These are phyloP conservation scores for Meganola albula DNA, from an alignment of 2,888 invertebrate genomes.

Conservation along the genomic window DNA sequence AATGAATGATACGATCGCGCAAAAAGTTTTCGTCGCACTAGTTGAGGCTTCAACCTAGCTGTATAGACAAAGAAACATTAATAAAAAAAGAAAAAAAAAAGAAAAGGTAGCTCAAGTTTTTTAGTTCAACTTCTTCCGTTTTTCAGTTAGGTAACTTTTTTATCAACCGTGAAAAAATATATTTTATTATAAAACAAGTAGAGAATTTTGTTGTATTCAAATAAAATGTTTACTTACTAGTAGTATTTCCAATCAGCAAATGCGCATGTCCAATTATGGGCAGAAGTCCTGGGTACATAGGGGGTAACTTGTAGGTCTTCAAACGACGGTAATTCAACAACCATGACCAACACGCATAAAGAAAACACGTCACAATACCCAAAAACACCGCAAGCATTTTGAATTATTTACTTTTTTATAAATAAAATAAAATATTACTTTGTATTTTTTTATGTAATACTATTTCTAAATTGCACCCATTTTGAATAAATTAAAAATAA, in stretches of 20 bases:
- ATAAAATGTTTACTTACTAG: conserved; percentile 27
- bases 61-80: no score
- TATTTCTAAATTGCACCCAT: background rate
- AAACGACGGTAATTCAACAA: conserved; percentile 9
- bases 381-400: conserved; percentile 19
- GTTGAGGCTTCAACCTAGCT: no score
- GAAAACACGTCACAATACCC: conserved; percentile 14
- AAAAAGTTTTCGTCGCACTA: no score
- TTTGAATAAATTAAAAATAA: background rate
- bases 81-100: no score
- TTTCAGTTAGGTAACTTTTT: no score
- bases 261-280: conserved; percentile 39
- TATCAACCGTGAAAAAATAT: no score
- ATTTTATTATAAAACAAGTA: no score
- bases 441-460: no score
- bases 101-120: no score
- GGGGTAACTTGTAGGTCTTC: conserved; percentile 21
- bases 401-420: background rate
- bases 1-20: no score
- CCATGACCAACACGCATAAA: conserved; percentile 22
- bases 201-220: no score
- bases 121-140: no score
- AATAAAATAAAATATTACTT: conserved; percentile 1
- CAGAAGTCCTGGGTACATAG: conserved; percentile 26
- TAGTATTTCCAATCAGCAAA: conserved; percentile 30